These are phyloP conservation scores for Hemiprocne comata DNA, from an alignment of 2,113 vertebrate species.

Conservation along the genomic window DNA sequence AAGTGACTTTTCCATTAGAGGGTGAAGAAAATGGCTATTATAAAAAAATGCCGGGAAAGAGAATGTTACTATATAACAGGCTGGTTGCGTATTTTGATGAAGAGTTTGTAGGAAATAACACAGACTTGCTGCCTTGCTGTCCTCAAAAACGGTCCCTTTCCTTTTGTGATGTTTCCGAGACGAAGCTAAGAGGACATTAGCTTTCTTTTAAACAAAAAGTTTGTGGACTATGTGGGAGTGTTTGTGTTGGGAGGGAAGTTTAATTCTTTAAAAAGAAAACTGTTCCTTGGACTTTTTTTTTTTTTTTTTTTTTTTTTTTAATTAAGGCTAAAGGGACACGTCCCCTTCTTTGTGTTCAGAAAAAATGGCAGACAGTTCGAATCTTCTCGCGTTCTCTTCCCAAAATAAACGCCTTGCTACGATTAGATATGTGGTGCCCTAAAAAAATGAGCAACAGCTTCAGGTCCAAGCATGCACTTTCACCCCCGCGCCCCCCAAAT, in stretches of 20 bases:
- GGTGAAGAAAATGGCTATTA: conserved; percentile 28
- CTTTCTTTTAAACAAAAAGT: not conserved
- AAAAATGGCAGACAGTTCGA: not conserved
- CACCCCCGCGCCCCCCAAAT: no score
- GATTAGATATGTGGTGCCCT: not conserved
- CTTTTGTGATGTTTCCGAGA: not conserved
- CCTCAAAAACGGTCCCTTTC: not conserved
- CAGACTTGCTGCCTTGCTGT: not conserved
- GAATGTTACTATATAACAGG: not conserved
- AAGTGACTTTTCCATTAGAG: conserved; percentile 33
- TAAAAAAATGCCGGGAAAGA: not conserved
- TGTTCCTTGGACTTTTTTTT: not conserved
- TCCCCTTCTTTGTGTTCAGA: not conserved
- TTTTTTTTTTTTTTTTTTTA: not conserved
- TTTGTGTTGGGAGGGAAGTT: not conserved
- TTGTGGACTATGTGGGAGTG: not conserved
- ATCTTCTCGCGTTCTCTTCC: not conserved
- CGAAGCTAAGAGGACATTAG: not conserved
- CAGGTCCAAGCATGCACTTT: not conserved
- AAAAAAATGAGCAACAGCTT: not conserved
- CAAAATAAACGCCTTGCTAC: not conserved
- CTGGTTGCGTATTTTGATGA: not conserved
- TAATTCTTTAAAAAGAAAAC: conserved; percentile 4
- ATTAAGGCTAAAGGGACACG: not conserved
- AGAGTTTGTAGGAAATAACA: not conserved